Base-by-base conservation (phyloP, 1,140 invertebrate genomes). In the Drepana arcuata region DNA sequence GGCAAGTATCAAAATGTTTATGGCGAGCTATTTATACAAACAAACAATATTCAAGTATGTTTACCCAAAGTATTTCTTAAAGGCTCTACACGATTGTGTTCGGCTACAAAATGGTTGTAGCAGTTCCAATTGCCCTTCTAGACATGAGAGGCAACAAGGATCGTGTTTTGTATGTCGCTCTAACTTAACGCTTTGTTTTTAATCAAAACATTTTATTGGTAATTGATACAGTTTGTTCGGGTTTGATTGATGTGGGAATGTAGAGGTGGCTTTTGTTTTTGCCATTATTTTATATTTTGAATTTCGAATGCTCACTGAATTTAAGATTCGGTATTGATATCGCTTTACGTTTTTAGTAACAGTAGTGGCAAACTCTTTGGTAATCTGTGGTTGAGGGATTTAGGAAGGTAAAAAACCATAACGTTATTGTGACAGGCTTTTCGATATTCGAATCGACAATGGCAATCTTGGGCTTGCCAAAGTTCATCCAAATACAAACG, bases 31-130 rank as follows among this genome's bases (percentile, higher is more conserved):
- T 29, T 9, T 53, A 16, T 38, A 38, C 52, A 55, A 50, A 58
- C 58, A 64, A 57, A 58, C 58, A 65, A 57, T 54, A 48, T 44
- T 57, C 56, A 61, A 74, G 73, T 72, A 39, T 67, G 66, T 78
- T 78, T 74, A 73, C 68, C 70, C 59, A 55, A 74, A 74, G 72
- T 59, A 62, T 59, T 54, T 62, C 56, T 66, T 62, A 46, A 58
- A 28, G 58, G 27, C 32, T 39, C 41, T 64, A 39, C 47, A 49
- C 56, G 49, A 68, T 71, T 64, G 61, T 57, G 48, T 43, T 36
- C 24, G 11, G 37, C 41, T 53, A 54, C 51, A 48, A 53, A n/a
- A 56, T 55, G 41, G 43, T 33, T 31, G 46, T 57, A 59, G 55
- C 41, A 42, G 51, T 48, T 52, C 41, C 57, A 73, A 71, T 73